Percentiles rank a stretch among this genome's conserved stretches.
Evolutionary conservation across 2,113 vertebrate genomes (phyloP).

Genomic region (Helogale parvula): DNA sequence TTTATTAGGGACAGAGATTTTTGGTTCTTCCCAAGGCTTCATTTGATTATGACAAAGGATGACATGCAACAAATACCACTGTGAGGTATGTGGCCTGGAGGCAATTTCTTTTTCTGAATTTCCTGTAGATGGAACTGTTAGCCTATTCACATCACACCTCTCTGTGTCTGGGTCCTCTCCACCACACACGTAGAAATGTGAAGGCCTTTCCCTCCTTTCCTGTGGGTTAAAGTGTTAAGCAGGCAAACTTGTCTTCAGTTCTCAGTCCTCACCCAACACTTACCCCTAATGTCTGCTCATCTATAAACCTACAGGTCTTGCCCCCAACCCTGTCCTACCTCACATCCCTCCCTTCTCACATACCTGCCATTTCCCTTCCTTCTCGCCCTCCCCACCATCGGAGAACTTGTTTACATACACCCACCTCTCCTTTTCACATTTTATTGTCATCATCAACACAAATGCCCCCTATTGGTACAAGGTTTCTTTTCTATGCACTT

Average conservation of each 20-base stretch:
- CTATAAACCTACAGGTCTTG: neutral
- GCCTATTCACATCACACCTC: neutral
- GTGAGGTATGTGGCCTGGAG: neutral
- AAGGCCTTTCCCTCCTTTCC: neutral
- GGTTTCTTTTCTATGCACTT: neutral
- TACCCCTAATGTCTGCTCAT: neutral
- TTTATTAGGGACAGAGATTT: neutral
- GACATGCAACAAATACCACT: neutral
- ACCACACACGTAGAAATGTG: neutral
- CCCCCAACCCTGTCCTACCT: neutral
- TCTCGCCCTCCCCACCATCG: neutral
- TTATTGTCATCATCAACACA: neutral
- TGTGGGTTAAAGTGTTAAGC: neutral
- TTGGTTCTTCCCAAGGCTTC: neutral
- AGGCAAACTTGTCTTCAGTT: neutral
- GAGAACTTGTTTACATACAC: neutral
- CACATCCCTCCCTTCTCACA: neutral
- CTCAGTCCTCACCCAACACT: neutral
- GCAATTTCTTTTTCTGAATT: neutral
- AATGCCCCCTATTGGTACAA: neutral
- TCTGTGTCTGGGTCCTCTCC: neutral
- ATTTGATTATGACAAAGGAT: neutral
- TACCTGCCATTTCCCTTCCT: neutral
- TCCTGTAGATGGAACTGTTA: neutral
- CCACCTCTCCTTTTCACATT: neutral